These are phyloP conservation scores for Mormyrus lacerda DNA, from an alignment of 2,113 vertebrate species.

Conservation along the genomic window DNA sequence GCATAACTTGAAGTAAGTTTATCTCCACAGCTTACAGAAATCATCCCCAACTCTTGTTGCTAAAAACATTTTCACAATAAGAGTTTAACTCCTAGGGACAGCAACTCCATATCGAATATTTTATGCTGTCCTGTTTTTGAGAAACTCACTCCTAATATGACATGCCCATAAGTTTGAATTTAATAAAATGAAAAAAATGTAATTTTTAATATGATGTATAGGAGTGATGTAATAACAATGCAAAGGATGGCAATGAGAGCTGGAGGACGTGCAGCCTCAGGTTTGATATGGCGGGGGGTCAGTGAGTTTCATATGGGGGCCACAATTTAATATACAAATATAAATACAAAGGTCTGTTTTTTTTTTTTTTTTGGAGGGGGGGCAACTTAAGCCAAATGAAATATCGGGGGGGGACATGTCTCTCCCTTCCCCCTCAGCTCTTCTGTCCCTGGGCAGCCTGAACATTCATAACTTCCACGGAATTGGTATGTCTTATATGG, in stretches of 20 bases:
- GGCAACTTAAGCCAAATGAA: neutral
- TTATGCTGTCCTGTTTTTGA: neutral
- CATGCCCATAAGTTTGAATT: neutral
- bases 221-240: neutral
- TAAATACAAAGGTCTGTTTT: neutral
- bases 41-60: neutral
- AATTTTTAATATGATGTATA: neutral
- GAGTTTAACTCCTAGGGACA: neutral
- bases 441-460: too few relatives aligned
- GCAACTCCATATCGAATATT: neutral
- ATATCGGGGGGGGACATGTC: neutral
- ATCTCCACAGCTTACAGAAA: neutral
- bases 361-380: neutral
- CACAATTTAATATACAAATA: too few relatives aligned
- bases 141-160: neutral
- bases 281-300: too few relatives aligned
- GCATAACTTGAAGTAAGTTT: neutral
- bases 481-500: neutral
- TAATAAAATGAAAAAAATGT: neutral
- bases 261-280: neutral
- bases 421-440: neutral
- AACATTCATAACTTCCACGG: neutral
- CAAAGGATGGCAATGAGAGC: neutral
- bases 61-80: neutral
- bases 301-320: too few relatives aligned